These are phyloP conservation scores for Scarus forsteni DNA, from an alignment of 2,797 vertebrate species.

Conservation along the genomic window DNA sequence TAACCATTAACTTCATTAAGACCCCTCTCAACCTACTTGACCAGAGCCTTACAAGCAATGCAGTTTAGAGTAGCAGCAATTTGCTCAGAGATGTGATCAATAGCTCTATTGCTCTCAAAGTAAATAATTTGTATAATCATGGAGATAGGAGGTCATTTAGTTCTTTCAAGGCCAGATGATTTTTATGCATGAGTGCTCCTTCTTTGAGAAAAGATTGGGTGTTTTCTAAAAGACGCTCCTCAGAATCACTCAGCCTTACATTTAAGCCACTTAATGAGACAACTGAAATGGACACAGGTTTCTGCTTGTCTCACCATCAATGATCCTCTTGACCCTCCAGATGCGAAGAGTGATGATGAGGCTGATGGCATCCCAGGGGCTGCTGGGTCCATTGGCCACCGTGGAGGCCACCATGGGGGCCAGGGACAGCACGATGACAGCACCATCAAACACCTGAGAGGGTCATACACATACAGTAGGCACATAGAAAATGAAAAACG, in stretches of 20 bases:
- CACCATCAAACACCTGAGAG: constrained; percentile 92
- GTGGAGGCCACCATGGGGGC: constrained; percentile 99
- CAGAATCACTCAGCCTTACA: background rate
- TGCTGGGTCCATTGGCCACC: constrained; percentile 96
- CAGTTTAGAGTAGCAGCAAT: constrained; percentile 69
- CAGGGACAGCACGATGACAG: constrained; percentile 93
- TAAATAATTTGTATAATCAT: constrained; percentile 75
- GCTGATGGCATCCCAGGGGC: constrained; percentile 99
- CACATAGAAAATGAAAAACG: background rate
- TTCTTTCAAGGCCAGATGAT: constrained; percentile 31
- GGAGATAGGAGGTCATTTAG: constrained; percentile 51
- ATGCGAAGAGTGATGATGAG: constrained; percentile 97
- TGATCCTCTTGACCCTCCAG: constrained; percentile 98
- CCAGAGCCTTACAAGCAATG: constrained; percentile 71
- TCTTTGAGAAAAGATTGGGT: constrained; percentile 4
- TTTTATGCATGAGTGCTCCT: constrained; percentile 8
- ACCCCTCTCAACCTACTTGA: constrained; percentile 74
- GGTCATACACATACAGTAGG: constrained; percentile 20
- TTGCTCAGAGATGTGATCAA: constrained; percentile 70
- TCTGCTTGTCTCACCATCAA: constrained; percentile 89
- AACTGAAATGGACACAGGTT: background rate
- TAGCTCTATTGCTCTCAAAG: constrained; percentile 72
- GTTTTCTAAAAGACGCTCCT: constrained; percentile 10
- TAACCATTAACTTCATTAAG: constrained; percentile 77
- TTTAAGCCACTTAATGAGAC: background rate